Percentiles rank a stretch among this genome's conserved stretches.
These are phyloP conservation scores for Lordiphosa fenestrarum DNA, from an alignment of 2,888 invertebrate species.

Conservation along the genomic window DNA sequence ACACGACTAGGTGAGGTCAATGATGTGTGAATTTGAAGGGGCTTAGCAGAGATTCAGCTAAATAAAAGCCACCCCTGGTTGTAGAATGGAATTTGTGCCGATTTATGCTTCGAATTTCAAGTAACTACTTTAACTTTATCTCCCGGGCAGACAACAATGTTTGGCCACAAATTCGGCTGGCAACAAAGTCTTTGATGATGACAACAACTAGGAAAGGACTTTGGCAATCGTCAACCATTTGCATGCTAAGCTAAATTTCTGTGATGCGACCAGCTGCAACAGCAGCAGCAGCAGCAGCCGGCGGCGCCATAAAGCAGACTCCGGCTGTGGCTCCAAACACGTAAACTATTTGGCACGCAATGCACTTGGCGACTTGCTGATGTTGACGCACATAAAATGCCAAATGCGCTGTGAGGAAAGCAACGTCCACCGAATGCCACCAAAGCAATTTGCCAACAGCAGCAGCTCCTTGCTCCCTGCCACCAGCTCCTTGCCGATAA, in stretches of 20 bases:
- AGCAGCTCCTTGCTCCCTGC: background rate
- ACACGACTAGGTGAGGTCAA: too few species aligned
- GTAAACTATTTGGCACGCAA: conserved; percentile 75
- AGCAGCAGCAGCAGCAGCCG: background rate
- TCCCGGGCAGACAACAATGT: background rate
- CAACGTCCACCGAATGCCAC: conserved; percentile 28
- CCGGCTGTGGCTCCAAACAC: conserved; percentile 50
- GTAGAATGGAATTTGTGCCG: background rate
- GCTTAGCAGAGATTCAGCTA: too few species aligned
- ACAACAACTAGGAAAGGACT: background rate
- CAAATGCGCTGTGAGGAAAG: conserved; percentile 38
- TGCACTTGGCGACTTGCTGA: conserved; percentile 68
- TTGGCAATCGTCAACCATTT: conserved; percentile 12
- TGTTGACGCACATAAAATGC: conserved; percentile 72
- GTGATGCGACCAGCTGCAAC: background rate
- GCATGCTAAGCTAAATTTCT: conserved; percentile 9
- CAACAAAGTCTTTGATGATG: conserved; percentile 3
- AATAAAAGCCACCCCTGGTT: too few species aligned
- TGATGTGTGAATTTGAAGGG: too few species aligned
- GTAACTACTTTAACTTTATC: background rate
- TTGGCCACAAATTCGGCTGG: background rate
- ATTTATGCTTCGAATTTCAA: too few species aligned
- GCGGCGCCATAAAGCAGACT: conserved; percentile 8
- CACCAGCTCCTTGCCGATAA: conserved; percentile 35
- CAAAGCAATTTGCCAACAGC: conserved; percentile 62